Base-by-base conservation (phyloP, 2,113 vertebrate species). In the Chaetodon trifascialis region DNA sequence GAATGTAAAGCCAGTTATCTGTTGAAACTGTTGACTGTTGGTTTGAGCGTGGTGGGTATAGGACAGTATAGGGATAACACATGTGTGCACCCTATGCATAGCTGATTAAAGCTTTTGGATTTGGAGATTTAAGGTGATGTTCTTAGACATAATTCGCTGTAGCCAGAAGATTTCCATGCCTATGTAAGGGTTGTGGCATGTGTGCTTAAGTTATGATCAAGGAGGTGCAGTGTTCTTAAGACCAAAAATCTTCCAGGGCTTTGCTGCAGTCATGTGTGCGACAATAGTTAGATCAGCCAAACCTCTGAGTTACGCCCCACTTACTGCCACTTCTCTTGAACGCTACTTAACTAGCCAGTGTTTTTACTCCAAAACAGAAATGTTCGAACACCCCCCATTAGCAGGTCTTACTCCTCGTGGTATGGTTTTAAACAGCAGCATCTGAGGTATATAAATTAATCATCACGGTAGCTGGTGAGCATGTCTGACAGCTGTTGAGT, bases 401-500 rank as follows among this genome's bases (percentile, higher is more conserved):
- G 54, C 68, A 76, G 58, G n/a, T 79, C 51, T 66, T 42, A 21
- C 23, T 76, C 65, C 19, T 30, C 42, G 82, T 73, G 46, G 55
- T 40, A 56, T 36, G 52, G 60, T 67, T 79, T 77, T 87, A 60
- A 86, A 82, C 44, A 63, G 49, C 38, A 71, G 68, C 64, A 52
- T 55, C 76, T 67, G 25, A 85, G 68, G 69, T 76, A 51, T 79
- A 73, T 90, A 42, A 83, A 85, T 86, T 2, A 76, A 79, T 86
- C 67, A 72, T 83, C n/a, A 7, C 55, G 79, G 42, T 82, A 49
- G 66, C 74, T 62, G 21, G 42, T 66, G 34, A 79, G 58, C 36
- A 78, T 83, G 66, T 51, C 74, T 55, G 79, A 79, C 83, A 82
- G 70, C 76, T 86, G 84, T 88, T 79, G 66, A 54, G 66, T 47